Base-by-base conservation (phyloP, 1,140 invertebrate genomes). In the Harpegnathos saltator region DNA sequence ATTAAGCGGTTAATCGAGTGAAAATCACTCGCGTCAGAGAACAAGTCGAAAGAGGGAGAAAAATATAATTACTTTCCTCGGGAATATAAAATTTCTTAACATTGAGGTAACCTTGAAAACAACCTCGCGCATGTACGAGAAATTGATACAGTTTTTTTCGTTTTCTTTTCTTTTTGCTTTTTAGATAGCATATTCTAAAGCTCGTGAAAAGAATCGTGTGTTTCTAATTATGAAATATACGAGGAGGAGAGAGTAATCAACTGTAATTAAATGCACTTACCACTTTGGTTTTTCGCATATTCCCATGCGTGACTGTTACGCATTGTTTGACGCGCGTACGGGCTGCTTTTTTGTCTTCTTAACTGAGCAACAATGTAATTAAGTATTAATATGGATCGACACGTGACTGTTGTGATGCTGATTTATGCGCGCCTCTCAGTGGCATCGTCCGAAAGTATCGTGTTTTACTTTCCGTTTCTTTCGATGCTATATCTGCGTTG, bases 311-410 rank as follows among this genome's bases (percentile, higher is more conserved):
- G 61, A 65, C 7, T 52, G 12, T 54, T 66, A 29, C 12, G 62
- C 44, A 52, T 77, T 68, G 74, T 68, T 77, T 68, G 19, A 19
- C 38, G 56, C n/a, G 56, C 24, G 19, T 33, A 63, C 12, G 19
- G 63, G 73, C 1, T 33, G 5, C 63, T 29, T 58, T 58, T 66
- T 54, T 56, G 26, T 66, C 15, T 77, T 52, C n/a, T 38, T 77
- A 77, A 77, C 52, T 56, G 38, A 56, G n/a, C 50, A 66, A 33
- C 7, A 29, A n/a, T 54, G n/a, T 54, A 68, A 77, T 66, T 65
- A 65, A 52, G 24, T 26, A 65, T 77, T 52, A 77, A 77, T 29
- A 62, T 62, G 56, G 22, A 75, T 75, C 38, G 58, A 75, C 58
- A 62, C 58, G 33, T 29, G 29, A 24, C 1, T 24, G 22, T 62